phyloP scores from a whole-genome alignment of 2,113 vertebrate species.

The Lycaon pictus region DNA sequence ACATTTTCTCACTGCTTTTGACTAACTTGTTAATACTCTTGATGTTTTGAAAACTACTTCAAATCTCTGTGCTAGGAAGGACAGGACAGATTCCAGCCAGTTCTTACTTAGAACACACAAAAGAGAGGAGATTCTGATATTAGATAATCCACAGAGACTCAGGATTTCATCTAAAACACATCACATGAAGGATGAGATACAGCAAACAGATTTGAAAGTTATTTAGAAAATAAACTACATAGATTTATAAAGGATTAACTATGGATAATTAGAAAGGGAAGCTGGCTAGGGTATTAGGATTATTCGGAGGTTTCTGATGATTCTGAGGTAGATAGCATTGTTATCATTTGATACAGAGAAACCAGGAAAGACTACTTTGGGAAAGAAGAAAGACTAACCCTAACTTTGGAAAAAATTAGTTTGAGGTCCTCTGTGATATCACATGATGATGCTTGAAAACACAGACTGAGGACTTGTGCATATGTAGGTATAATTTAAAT shows the following conservation, averaged over 20 bases:
- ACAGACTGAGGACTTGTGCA: background rate
- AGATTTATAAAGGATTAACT: background rate
- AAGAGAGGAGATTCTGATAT: background rate
- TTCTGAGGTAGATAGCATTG: background rate
- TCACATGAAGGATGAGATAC: background rate
- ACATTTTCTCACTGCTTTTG: background rate
- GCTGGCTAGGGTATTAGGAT: background rate
- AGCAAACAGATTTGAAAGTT: background rate
- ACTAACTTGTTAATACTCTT: background rate
- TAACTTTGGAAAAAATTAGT: background rate
- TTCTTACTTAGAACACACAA: background rate
- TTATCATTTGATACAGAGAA: background rate
- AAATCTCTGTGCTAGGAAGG: background rate
- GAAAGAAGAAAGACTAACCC: background rate
- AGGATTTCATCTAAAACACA: background rate
- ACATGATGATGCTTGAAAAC: background rate
- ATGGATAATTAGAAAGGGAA: background rate
- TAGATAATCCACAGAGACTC: background rate
- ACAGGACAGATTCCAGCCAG: background rate
- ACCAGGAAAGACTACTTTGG: background rate
- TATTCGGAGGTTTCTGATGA: background rate
- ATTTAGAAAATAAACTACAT: background rate
- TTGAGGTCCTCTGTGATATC: background rate
- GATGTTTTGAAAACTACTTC: background rate
- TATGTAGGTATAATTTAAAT: background rate